These are phyloP conservation scores for Geotrypetes seraphini DNA, from an alignment of 2,797 vertebrate genomes.

Conservation along the genomic window DNA sequence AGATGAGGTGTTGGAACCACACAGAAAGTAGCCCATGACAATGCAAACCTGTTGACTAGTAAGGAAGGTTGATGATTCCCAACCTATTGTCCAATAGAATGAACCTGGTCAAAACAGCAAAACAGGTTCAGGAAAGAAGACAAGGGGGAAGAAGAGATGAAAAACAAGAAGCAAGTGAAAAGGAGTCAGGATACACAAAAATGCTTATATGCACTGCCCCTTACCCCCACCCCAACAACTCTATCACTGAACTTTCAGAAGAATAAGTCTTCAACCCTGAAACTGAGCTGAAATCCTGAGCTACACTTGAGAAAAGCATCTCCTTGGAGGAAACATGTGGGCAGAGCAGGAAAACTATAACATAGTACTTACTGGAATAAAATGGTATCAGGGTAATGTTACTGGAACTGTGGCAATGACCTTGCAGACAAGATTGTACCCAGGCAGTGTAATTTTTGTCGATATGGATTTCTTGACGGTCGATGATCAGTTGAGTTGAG, in stretches of 20 bases:
- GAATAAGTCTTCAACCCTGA: fast-evolving
- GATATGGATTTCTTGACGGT: not conserved
- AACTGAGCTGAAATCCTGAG: fast-evolving
- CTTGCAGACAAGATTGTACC: conserved; percentile 29
- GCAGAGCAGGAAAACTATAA: not conserved
- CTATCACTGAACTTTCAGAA: not conserved
- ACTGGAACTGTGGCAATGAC: not conserved
- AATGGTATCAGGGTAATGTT: conserved; percentile 11
- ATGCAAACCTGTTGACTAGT: too few relatives aligned
- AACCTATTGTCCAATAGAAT: not conserved
- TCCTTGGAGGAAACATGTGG: fast-evolving
- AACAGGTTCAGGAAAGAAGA: not conserved
- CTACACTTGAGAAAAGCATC: fast-evolving
- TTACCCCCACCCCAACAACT: not conserved
- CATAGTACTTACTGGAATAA: conserved; percentile 16
- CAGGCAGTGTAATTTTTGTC: conserved; percentile 10
- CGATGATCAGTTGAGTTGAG: fast-evolving
- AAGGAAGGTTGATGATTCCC: not conserved
- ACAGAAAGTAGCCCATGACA: not conserved
- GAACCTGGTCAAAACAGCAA: too few relatives aligned
- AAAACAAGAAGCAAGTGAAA: not conserved
- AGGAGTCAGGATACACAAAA: too few relatives aligned
- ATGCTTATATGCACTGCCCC: too few relatives aligned
- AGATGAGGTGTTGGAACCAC: not conserved
- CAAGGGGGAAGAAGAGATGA: not conserved